These are phyloP conservation scores for Paraescarpia echinospica DNA, from an alignment of 1,140 invertebrate genomes.

Conservation along the genomic window DNA sequence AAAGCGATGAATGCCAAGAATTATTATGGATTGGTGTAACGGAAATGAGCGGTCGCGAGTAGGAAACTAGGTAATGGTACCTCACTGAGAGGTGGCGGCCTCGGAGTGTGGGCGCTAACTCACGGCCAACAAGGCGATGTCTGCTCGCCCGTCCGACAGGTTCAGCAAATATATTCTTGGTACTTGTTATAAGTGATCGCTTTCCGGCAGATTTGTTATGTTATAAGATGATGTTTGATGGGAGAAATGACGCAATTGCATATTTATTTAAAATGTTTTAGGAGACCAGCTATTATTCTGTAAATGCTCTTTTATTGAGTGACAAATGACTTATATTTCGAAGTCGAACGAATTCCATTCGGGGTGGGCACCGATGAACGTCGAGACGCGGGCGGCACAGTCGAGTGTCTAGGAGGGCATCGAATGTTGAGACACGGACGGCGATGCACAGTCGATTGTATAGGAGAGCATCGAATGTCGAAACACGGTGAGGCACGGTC, in stretches of 20 bases:
- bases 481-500: background rate
- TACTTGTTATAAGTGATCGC: background rate
- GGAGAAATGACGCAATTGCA: background rate
- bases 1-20: background rate
- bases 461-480: background rate
- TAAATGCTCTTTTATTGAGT: background rate
- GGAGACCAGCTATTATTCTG: background rate
- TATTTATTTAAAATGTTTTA: background rate
- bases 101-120: background rate
- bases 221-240: background rate
- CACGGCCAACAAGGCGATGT: background rate
- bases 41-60: background rate
- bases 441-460: background rate
- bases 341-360: background rate
- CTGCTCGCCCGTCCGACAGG: background rate
- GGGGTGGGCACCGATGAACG: background rate
- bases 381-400: background rate
- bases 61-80: background rate
- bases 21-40: background rate
- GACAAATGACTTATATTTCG: background rate
- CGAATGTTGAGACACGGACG: background rate
- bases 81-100: background rate
- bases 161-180: background rate
- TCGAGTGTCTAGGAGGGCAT: background rate
- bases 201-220: background rate